phyloP scores from a whole-genome alignment of 30 jellyfish, hydroid and myxozoan genomes.

The Rhopilema esculentum region DNA sequence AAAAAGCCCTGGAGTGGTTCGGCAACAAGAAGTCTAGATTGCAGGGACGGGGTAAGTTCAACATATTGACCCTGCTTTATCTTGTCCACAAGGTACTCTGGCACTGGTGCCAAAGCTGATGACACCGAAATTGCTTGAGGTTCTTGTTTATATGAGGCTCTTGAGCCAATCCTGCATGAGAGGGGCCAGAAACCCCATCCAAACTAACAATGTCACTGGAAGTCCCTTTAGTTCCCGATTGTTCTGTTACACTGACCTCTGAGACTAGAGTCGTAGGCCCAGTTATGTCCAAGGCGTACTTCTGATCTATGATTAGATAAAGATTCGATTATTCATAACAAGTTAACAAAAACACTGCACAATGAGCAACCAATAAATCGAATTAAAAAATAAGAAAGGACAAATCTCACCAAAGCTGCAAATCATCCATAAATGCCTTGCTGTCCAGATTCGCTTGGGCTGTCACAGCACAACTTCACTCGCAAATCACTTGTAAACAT shows the following conservation, averaged over 20 bases:
- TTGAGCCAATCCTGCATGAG: background rate
- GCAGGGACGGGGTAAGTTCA: constrained; percentile 9
- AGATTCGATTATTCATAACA: background rate
- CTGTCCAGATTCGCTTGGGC: too few relatives aligned
- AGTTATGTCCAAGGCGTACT: background rate
- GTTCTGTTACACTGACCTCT: background rate
- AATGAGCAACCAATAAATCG: too few relatives aligned
- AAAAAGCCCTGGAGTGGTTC: constrained; percentile 1
- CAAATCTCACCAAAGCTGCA: too few relatives aligned
- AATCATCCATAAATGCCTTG: too few relatives aligned
- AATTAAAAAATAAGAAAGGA: too few relatives aligned
- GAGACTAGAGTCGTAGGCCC: background rate
- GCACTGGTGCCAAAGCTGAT: constrained; percentile 44
- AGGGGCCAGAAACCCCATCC: background rate
- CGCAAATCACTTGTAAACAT: too few relatives aligned
- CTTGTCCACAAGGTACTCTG: constrained; percentile 25
- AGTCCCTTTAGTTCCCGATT: too few relatives aligned
- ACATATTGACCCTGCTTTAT: background rate
- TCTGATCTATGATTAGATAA: background rate
- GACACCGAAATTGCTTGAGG: constrained; percentile 9
- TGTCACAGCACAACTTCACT: too few relatives aligned
- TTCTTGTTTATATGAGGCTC: background rate
- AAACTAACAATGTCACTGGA: background rate
- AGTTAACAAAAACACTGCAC: background rate
- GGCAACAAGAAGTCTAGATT: background rate